Conservation (phyloP, 2,888 invertebrate genomes). For the Epinotia nisella region DNA sequence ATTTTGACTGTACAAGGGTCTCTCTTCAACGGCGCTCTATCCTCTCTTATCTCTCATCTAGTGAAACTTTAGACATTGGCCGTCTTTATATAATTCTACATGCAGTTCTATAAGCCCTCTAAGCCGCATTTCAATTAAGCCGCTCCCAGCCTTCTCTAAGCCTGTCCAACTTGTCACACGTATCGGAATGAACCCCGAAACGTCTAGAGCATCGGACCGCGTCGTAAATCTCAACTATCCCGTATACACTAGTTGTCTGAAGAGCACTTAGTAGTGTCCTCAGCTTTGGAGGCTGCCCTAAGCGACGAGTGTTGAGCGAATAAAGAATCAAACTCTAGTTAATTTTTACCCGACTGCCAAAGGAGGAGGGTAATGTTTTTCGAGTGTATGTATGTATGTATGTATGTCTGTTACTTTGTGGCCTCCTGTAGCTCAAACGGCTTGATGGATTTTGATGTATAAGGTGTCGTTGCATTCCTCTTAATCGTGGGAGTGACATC, state of each 20-base stretch:
- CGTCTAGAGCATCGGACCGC: constrained; percentile 57
- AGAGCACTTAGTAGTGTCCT: constrained; percentile 78
- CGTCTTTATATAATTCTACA: not conserved
- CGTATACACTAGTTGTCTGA: constrained; percentile 74
- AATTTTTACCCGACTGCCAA: too few relatives aligned
- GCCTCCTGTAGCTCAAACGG: too few relatives aligned
- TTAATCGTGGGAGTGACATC: too few relatives aligned
- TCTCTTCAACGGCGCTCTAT: too few relatives aligned
- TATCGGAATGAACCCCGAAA: constrained; percentile 48
- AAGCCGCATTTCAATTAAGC: not conserved
- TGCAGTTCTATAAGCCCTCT: not conserved
- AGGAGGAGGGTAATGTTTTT: too few relatives aligned
- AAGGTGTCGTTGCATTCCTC: too few relatives aligned
- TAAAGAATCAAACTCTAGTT: not conserved
- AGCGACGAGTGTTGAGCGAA: constrained; percentile 39
- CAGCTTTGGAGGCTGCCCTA: constrained; percentile 56
- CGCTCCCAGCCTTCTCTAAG: not conserved
- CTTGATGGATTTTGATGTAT: too few relatives aligned
- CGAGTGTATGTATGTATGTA: too few relatives aligned
- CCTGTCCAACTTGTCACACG: constrained; percentile 44
- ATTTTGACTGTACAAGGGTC: too few relatives aligned
- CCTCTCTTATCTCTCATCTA: not conserved
- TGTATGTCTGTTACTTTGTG: too few relatives aligned
- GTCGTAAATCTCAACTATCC: constrained; percentile 77
- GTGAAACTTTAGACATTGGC: not conserved